phyloP scores from a whole-genome alignment of 1,140 invertebrate species.

The Sarcophaga peregrina region DNA sequence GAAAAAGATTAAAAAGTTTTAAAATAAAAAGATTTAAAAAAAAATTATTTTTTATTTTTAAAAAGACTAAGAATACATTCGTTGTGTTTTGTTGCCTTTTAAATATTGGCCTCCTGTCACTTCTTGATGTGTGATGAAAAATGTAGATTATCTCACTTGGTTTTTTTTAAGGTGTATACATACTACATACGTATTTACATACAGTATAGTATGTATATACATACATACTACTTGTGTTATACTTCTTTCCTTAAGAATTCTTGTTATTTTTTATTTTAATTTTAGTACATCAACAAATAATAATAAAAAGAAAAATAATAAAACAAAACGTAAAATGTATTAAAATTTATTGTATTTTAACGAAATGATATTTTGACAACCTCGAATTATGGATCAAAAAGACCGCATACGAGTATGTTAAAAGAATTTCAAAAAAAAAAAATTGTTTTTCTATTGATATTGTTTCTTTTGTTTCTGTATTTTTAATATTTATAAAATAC shows the following conservation, averaged over 20 bases:
- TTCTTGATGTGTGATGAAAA: not conserved
- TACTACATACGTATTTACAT: too few relatives aligned
- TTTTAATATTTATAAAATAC: slow-evolving; percentile 12
- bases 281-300: slow-evolving; percentile 13
- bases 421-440: not conserved
- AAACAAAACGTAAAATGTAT: slow-evolving; percentile 1
- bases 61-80: not conserved
- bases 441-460: not conserved
- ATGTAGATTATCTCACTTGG: not conserved
- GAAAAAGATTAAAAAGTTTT: too few relatives aligned
- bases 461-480: not conserved
- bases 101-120: not conserved
- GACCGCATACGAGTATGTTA: not conserved
- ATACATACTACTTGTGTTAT: not conserved
- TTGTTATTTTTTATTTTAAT: not conserved
- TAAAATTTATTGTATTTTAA: slow-evolving; percentile 12
- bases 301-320: not conserved
- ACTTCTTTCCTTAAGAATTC: not conserved
- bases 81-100: not conserved
- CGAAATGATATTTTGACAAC: slow-evolving; percentile 1
- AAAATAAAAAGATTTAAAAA: too few relatives aligned
- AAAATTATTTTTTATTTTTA: too few relatives aligned
- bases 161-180: slow-evolving; percentile 6
- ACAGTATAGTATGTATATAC: not conserved
- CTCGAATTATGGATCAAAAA: slow-evolving; percentile 12